Evolutionary conservation across 1,140 invertebrate species (phyloP), one percentile per base, ranked within the genome.

Genomic region (Caenorhabditis latens): DNA sequence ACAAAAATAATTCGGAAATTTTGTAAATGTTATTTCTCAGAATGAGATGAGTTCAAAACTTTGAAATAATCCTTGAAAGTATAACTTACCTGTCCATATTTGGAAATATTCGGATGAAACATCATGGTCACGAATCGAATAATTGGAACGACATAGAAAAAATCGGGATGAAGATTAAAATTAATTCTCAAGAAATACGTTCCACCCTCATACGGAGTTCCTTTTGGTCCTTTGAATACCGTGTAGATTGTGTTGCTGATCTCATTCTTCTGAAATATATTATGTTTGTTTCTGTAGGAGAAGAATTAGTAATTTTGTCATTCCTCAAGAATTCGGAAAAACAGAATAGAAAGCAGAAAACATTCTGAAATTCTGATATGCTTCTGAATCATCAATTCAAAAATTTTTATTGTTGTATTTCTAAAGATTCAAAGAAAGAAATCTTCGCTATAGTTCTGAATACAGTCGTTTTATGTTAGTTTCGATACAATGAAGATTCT

Each of bases 81-180:
- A 58, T 7, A 16, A 46, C 43, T 19, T n/a, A 75, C 67, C 16
- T 14, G 5, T 48, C 67, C 67, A 46, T 19, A n/a, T 75, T 21
- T 75, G 13, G 46, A 48, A 32, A 79, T 46, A 32, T 53, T 79
- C 46, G 71, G 71, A 79, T 79, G 40, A 50, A 79, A 50, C 40
- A 79, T 50, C 43, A 79, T 46, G 5, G 71, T 79, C 13, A 13
- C 4, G n/a, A 79, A 79, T 3, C 9, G n/a, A 21, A 79, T n/a
- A 21, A 11, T 5, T 11, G 71, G 71, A 24, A 79, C 5, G 4
- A 75, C 19, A 58, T 40, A 8, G 16, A 50, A 50, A 79, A n/a
- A 13, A 24, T 71, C 6, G 2, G 71, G 40, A 13, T 79, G 43
- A 1, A 24, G 8, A 24, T 24, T 11, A 24, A 40, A 63, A 32